These are phyloP conservation scores for Gopherus flavomarginatus DNA, from an alignment of 2,113 vertebrate species.

Conservation along the genomic window DNA sequence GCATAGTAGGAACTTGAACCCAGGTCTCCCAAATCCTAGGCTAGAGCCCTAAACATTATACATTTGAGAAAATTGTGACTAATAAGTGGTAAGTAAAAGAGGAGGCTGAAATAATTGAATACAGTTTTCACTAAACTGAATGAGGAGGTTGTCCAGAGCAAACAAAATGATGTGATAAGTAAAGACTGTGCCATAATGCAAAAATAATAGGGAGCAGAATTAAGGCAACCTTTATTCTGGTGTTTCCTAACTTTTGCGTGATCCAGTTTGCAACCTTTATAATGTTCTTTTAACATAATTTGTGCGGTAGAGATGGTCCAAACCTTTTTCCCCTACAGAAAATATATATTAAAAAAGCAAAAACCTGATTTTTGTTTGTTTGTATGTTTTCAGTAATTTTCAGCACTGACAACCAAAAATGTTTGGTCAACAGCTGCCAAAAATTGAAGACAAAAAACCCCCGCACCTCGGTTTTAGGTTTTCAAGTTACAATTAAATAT, in stretches of 20 bases:
- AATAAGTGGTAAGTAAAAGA: neutral
- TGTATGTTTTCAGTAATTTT: neutral
- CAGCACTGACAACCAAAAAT: neutral
- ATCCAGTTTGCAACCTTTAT: neutral
- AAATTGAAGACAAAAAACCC: too few relatives aligned
- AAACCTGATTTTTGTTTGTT: neutral
- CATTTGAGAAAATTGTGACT: neutral
- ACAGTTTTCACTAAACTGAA: neutral
- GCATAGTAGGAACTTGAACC: neutral
- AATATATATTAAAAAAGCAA: neutral
- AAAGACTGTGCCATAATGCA: neutral
- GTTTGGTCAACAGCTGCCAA: neutral
- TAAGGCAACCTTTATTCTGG: neutral
- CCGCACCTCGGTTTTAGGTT: neutral
- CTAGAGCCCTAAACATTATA: neutral
- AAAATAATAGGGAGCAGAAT: neutral
- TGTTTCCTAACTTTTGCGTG: neutral
- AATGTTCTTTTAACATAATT: neutral
- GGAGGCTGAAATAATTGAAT: neutral
- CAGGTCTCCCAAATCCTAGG: neutral
- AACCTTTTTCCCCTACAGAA: neutral
- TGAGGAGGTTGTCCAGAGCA: neutral
- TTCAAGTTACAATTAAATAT: neutral
- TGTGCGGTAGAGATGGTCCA: neutral
- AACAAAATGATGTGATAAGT: neutral